Evolutionary conservation across 1,140 invertebrate genomes (phyloP).

Genomic region (Probaryconus sp.): DNA sequence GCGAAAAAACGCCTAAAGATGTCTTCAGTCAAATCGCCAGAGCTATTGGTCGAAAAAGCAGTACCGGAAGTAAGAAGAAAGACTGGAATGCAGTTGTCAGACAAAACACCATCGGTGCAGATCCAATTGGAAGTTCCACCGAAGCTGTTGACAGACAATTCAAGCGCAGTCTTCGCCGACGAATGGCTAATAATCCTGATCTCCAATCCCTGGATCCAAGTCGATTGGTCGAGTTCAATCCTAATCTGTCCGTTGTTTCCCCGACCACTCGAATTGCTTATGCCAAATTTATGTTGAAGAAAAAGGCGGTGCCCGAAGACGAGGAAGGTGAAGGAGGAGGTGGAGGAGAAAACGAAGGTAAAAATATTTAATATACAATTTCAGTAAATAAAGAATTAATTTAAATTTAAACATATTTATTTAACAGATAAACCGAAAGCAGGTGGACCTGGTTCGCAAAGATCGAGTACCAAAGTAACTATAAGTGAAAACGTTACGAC

Average conservation of each 20-base stretch:
- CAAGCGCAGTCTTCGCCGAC: slow-evolving; percentile 84
- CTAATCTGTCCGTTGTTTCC: slow-evolving; percentile 85
- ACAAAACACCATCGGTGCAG: slow-evolving; percentile 81
- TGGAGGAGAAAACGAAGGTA: neutral
- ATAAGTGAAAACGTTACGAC: slow-evolving; percentile 29
- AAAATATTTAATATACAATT: neutral
- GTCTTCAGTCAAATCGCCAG: slow-evolving; percentile 89
- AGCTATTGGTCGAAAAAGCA: slow-evolving; percentile 84
- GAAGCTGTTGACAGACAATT: slow-evolving; percentile 82
- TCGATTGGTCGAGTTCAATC: slow-evolving; percentile 88
- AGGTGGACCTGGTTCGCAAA: slow-evolving; percentile 19
- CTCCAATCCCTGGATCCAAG: slow-evolving; percentile 81
- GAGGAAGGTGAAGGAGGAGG: slow-evolving; percentile 18
- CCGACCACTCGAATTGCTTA: slow-evolving; percentile 88
- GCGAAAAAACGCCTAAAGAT: slow-evolving; percentile 84
- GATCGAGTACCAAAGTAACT: slow-evolving; percentile 57
- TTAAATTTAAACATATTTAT: neutral
- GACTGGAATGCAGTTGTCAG: slow-evolving; percentile 92
- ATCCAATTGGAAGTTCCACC: slow-evolving; percentile 88
- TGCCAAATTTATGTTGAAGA: slow-evolving; percentile 89
- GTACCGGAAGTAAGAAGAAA: slow-evolving; percentile 81
- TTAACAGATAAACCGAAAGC: slow-evolving; percentile 5
- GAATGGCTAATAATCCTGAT: slow-evolving; percentile 80
- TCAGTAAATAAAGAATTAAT: neutral
- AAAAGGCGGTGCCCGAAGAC: slow-evolving; percentile 61